A percentile compares a stretch with the other conserved stretches of the same genome.
Evolutionary conservation across 2,888 invertebrate genomes (phyloP).

Genomic region (Choreutis nemorana): DNA sequence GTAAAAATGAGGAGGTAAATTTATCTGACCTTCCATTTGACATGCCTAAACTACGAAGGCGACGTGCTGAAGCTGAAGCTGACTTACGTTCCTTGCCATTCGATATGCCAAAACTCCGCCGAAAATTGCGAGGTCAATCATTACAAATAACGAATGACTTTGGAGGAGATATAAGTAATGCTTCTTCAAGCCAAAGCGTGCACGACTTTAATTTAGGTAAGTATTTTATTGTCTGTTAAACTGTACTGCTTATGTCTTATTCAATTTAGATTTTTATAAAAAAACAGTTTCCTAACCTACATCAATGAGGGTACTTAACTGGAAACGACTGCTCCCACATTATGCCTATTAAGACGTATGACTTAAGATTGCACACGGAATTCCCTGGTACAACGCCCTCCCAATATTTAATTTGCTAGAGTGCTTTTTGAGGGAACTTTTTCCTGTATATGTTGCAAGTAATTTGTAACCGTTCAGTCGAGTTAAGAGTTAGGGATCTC

Average conservation of each 20-base stretch:
- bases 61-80: slow-evolving; percentile 77
- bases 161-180: slow-evolving; percentile 77
- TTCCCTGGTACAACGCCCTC: slow-evolving; percentile 38
- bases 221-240: slow-evolving; percentile 19
- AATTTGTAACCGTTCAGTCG: slow-evolving; percentile 60
- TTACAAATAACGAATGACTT: slow-evolving; percentile 70
- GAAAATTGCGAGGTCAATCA: slow-evolving; percentile 73
- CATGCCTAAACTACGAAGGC: slow-evolving; percentile 85
- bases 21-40: slow-evolving; percentile 86
- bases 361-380: slow-evolving; percentile 45
- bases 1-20: slow-evolving; percentile 69
- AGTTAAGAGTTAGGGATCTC: slow-evolving; percentile 39
- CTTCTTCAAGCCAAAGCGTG: slow-evolving; percentile 83
- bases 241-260: slow-evolving; percentile 6
- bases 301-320: slow-evolving; percentile 31
- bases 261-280: slow-evolving; percentile 11
- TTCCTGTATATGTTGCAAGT: slow-evolving; percentile 43
- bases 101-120: slow-evolving; percentile 88
- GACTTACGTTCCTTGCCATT: slow-evolving; percentile 86
- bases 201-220: slow-evolving; percentile 75
- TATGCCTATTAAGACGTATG: slow-evolving; percentile 63
- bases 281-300: slow-evolving; percentile 3
- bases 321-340: slow-evolving; percentile 45
- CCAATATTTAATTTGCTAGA: slow-evolving; percentile 62
- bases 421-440: slow-evolving; percentile 58